Evolutionary conservation across 1,140 invertebrate species (phyloP), one percentile per base, ranked within the genome.

Genomic region (Drosophila sproati): DNA sequence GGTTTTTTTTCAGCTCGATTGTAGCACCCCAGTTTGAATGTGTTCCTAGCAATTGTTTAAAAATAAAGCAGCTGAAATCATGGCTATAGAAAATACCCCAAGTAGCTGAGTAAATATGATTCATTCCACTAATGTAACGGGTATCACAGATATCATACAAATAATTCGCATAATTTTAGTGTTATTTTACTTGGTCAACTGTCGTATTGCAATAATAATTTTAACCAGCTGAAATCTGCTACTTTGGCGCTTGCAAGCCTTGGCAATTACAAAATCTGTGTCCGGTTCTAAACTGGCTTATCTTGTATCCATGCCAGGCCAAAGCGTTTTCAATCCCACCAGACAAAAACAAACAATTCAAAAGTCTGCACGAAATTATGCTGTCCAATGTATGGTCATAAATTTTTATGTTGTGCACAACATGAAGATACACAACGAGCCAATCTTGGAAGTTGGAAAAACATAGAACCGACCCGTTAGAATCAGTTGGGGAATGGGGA

Each of bases 361-460:
- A 68, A 20, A 67, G 81, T 80, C 81, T 63, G 51, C 64, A 86
- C 59, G 51, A 72, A 74, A 86, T 86, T 78, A 86, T 81, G 74
- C 54, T 82, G 79, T 87, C 82, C 82, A 81, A 76, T 76, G 68
- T 78, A 82, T 79, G 80, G 83, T 61, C 76, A 82, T 88, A 87
- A 87, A 87, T 88, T 86, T 86, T 79, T 74, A 74, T 74, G 72
- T 74, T 70, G 50, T 75, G 68, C 68, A 63, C 60, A 73, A 71
- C 63, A 39, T 55, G 12, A 47, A 68, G 71, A 73, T 73, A 68
- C 69, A 52, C 45, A 72, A 35, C 43, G 20, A 32, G 35, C 12
- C 52, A 69, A 70, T 74, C 66, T 70, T 67, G 39, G n/a, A 43
- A 45, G 39, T 39, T 70, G 51, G 47, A 5, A 29, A 54, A 57